A percentile compares a stretch with the other conserved stretches of the same genome.
Evolutionary conservation across 2,888 invertebrate species (phyloP).

Genomic region (Resseliella maxima): DNA sequence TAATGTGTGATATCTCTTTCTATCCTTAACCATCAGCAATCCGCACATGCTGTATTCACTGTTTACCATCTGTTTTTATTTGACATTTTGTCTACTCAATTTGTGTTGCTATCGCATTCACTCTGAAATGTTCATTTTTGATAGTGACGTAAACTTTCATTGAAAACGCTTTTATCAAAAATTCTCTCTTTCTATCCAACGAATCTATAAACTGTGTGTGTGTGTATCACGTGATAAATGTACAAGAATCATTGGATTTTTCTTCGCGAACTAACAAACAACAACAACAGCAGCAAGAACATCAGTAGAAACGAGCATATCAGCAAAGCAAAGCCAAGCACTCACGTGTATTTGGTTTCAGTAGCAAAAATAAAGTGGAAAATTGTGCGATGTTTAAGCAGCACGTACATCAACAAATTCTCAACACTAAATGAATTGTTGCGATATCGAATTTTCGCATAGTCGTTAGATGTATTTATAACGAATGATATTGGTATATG

Average conservation of each 20-base stretch:
- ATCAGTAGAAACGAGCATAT: no score
- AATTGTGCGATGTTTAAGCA: not conserved
- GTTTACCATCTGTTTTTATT: not conserved
- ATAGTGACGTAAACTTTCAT: not conserved
- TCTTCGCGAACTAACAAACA: not conserved
- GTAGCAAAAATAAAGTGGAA: constrained; percentile 41
- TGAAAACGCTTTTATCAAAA: not conserved
- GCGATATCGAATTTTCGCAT: constrained; percentile 14
- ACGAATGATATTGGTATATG: not conserved
- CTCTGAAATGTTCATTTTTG: not conserved
- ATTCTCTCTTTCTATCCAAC: not conserved
- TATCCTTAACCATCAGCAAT: not conserved
- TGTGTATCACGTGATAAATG: not conserved
- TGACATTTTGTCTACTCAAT: not conserved
- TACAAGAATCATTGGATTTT: not conserved
- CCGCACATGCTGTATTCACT: not conserved
- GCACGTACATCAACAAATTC: constrained; percentile 5
- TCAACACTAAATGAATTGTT: constrained; percentile 34
- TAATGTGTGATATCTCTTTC: not conserved
- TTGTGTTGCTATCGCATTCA: not conserved
- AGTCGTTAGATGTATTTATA: not conserved
- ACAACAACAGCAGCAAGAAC: not conserved
- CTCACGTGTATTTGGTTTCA: constrained; percentile 38
- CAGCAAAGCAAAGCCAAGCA: not conserved
- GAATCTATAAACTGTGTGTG: no score